Evolutionary conservation across 2,888 invertebrate species (phyloP), one percentile per base, ranked within the genome.

Genomic region (Baccha elongata): DNA sequence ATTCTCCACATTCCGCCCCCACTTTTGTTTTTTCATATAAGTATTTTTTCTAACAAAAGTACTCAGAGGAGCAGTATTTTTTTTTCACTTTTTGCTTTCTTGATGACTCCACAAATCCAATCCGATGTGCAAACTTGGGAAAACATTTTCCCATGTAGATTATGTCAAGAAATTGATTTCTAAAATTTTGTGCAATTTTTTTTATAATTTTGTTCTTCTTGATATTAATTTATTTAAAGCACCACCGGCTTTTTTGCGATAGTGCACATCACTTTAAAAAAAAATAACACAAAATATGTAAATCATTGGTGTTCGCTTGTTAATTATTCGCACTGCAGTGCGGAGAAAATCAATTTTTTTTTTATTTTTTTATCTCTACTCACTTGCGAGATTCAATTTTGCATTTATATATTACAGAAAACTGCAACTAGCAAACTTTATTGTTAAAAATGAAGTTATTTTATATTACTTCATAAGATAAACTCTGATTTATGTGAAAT

Each of bases 231-330:
- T 62, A 44, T 65, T n/a, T 48, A 10, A 17, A 35, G 53, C 35
- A 81, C 40, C 81, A 69, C 75, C 81, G 81, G 81, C 81, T 69
- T 81, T 81, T 78, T 81, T 75, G 71, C 67, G 53, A 74, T 53
- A 67, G 67, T 81, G 75, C 75, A 81, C 75, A 75, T 75, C 81
- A 71, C 75, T 81, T 72, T 44, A 19, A 58, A 40, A 6, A 40
- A 15, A 58, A 81, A 67, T 42, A 44, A 75, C 65, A 53, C 53
- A 75, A 75, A 67, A 71, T 60, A 19, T 60, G 44, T 60, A 44
- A 71, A 75, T 75, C 75, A 75, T 71, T 65, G 50, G 65, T 75
- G 65, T 71, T 75, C 65, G 71, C 67, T 53, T 53, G 75, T 75
- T 75, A 75, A 81, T 67, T 67, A 67, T 72, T 69, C 68, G 53